Conservation (phyloP, 64 coral and sea anemone species). For the Stichodactyla helianthus region DNA sequence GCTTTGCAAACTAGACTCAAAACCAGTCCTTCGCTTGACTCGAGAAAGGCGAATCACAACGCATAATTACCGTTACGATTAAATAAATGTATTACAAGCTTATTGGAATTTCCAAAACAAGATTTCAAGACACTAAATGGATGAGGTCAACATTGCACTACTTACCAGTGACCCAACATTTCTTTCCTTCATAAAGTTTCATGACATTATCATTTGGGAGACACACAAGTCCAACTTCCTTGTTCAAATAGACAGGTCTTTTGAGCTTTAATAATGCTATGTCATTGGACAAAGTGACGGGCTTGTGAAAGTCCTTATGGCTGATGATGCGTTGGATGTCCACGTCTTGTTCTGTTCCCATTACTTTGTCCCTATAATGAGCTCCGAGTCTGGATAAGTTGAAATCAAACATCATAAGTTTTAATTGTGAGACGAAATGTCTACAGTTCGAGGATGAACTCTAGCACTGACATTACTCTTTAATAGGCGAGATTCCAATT, state of each 20-base stretch:
- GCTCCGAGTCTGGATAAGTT: slow-evolving; percentile 4
- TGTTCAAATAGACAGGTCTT: slow-evolving; percentile 25
- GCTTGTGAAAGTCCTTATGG: neutral
- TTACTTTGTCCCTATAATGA: slow-evolving; percentile 15
- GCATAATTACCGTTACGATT: too few relatives aligned
- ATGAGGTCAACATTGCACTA: neutral
- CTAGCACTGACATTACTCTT: too few relatives aligned
- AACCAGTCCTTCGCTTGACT: too few relatives aligned
- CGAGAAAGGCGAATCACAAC: too few relatives aligned
- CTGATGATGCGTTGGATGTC: neutral
- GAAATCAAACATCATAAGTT: neutral
- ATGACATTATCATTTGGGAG: neutral
- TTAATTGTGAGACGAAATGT: neutral
- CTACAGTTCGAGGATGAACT: too few relatives aligned
- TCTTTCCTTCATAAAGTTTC: neutral
- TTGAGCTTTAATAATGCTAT: slow-evolving; percentile 42
- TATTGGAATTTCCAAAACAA: too few relatives aligned
- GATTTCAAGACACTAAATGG: too few relatives aligned
- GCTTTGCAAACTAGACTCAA: too few relatives aligned
- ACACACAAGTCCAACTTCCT: neutral
- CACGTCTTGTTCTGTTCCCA: slow-evolving; percentile 5
- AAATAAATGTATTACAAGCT: too few relatives aligned
- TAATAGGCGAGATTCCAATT: too few relatives aligned
- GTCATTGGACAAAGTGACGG: slow-evolving; percentile 24
- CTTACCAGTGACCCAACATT: slow-evolving; percentile 23